Evolutionary conservation across 2,113 vertebrate genomes (phyloP).

Genomic region (Lasiurus borealis): DNA sequence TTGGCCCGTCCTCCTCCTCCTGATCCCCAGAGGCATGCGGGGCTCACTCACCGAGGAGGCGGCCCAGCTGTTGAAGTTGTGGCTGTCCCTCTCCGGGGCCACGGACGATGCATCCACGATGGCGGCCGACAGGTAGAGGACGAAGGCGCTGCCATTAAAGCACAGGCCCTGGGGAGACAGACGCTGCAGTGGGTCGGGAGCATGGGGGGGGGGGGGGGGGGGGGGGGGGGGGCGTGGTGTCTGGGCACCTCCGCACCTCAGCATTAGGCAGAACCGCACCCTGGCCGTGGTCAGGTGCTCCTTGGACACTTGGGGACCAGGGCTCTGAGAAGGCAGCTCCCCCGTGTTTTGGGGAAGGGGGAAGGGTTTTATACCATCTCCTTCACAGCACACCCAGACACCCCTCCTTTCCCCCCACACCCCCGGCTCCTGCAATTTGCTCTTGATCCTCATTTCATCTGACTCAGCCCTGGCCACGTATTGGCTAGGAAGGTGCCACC

Average conservation of each 20-base stretch:
- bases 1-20: not conserved
- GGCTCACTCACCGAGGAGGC: constrained; percentile 92
- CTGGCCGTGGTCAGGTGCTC: not conserved
- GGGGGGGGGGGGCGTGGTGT: too few relatives aligned
- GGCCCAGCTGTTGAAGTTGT: constrained; percentile 96
- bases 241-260: not conserved
- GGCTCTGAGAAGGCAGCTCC: not conserved
- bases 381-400: not conserved
- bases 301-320: not conserved
- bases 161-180: constrained; percentile 88
- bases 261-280: not conserved
- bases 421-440: not conserved
- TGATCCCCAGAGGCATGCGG: not conserved
- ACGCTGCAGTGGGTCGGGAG: not conserved
- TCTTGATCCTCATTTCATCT: not conserved
- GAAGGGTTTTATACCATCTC: not conserved
- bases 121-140: constrained; percentile 93
- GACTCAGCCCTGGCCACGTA: not conserved
- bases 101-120: constrained; percentile 89
- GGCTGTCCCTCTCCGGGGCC: constrained; percentile 87
- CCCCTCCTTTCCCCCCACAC: too few relatives aligned
- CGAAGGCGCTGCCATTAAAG: constrained; percentile 91
- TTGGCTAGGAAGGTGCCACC: not conserved
- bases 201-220: too few relatives aligned
- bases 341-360: not conserved